Base-by-base conservation (phyloP, 2,113 vertebrate genomes). In the Acanthisitta chloris region DNA sequence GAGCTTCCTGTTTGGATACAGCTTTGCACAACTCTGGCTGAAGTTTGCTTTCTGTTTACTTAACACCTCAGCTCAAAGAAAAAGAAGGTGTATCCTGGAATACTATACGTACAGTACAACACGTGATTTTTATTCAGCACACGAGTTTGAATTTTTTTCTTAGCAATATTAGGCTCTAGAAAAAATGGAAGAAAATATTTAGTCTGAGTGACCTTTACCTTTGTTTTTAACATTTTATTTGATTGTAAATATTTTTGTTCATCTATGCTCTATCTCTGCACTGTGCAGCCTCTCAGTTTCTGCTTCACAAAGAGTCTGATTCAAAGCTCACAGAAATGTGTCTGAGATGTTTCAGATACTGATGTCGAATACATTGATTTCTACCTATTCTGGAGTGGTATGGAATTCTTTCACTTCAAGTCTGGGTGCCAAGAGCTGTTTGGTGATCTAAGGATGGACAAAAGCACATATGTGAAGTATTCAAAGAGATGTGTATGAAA, bases 31-130 rank as follows among this genome's bases (percentile, higher is more conserved):
- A 4, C 13, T 81, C 51, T 65, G 81, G 25, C 38, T 82, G 52
- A 57, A 34, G 36, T 82, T 85, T 73, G 29, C 81, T 76, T 88
- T 89, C 91, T 82, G 70, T 94, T 96, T 96, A 69, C 84, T 85
- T 72, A 91, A 61, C 69, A 45, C 9, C 25, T 55, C 40, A 76
- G 61, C 66, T 87, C 73, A 69, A 43, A 79, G 74, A 33, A 61
- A 89, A 92, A 89, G 81, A 65, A 96, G 94, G 91, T 91, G 95
- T 92, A 92, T 78, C 84, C 89, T 67, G 79, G 61, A 69, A 69
- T 57, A 28, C 12, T 19, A 6, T 7, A 46, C 0, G 0, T 31
- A 65, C 61, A 72, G 57, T 49, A 87, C 0, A 0, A 55, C 54
- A 49, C 84, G 48, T 48, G 25, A 25, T 59, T 40, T 85, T 54